Conservation (phyloP, 2,888 invertebrate species). For the Drosophila cracens region DNA sequence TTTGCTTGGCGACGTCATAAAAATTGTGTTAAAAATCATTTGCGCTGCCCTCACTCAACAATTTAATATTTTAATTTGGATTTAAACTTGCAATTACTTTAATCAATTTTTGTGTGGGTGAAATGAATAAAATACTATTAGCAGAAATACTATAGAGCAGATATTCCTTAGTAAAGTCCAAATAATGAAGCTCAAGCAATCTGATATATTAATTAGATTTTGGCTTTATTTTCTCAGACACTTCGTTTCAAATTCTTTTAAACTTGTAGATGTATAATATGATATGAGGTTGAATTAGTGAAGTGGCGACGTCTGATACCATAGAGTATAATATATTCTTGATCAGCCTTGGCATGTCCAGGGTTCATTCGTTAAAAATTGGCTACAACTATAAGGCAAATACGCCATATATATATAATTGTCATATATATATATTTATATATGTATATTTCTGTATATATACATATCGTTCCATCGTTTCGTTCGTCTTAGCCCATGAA, state of each 20-base stretch:
- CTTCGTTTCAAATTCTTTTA: not conserved
- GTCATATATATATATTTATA: not conserved
- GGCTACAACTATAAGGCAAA: not conserved
- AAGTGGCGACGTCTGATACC: not conserved
- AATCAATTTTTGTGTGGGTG: not conserved
- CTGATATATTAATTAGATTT: not conserved
- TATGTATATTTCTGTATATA: not conserved
- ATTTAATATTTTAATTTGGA: not conserved
- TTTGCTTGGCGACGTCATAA: not conserved
- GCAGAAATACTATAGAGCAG: not conserved
- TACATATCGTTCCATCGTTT: conserved; percentile 26
- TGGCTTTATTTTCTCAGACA: not conserved
- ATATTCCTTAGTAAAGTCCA: not conserved
- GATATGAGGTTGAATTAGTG: not conserved
- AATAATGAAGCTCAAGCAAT: not conserved
- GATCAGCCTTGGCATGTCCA: not conserved
- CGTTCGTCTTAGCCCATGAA: conserved; percentile 40
- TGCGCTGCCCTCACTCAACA: not conserved
- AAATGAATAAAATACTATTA: no score
- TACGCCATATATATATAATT: not conserved
- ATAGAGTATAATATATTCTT: not conserved
- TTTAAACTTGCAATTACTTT: not conserved
- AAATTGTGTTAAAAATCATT: not conserved
- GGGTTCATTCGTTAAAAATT: not conserved
- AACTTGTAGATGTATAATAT: not conserved